Percentiles rank a stretch among this genome's conserved stretches.
Conservation (phyloP, 2,113 vertebrate species). For the Sylvietta virens region DNA sequence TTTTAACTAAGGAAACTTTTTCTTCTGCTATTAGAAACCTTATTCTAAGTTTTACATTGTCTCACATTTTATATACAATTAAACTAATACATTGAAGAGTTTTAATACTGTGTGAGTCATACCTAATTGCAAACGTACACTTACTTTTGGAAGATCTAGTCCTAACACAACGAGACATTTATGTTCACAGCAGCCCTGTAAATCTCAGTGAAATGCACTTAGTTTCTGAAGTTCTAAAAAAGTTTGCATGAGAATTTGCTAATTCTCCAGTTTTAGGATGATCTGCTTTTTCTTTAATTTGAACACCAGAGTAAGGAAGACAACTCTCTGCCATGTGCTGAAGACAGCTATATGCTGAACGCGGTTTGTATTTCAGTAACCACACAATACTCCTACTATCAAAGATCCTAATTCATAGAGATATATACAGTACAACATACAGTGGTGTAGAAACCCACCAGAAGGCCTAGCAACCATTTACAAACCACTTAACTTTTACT, state of each 20-base stretch:
- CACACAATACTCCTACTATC: background rate
- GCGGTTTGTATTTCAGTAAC: background rate
- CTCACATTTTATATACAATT: constrained; percentile 9
- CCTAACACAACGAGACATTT: constrained; percentile 47
- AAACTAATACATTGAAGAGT: constrained; percentile 17
- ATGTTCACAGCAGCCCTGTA: background rate
- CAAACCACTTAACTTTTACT: background rate
- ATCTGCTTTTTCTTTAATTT: background rate
- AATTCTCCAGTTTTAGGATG: background rate
- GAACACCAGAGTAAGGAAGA: background rate
- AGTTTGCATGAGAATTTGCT: background rate
- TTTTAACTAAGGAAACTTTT: background rate
- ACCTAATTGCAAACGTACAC: constrained; percentile 60
- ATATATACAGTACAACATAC: background rate
- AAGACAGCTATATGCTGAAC: background rate
- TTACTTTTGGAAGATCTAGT: constrained; percentile 55
- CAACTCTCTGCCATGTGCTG: background rate
- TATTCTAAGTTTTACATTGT: background rate
- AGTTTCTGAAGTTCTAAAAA: background rate
- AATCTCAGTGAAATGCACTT: background rate
- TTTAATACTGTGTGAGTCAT: constrained; percentile 62
- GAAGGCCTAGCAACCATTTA: background rate
- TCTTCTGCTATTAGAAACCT: background rate
- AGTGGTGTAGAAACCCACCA: background rate
- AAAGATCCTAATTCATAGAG: background rate